Base-by-base conservation (phyloP, 2,113 vertebrate species). In the Halcyon senegalensis region DNA sequence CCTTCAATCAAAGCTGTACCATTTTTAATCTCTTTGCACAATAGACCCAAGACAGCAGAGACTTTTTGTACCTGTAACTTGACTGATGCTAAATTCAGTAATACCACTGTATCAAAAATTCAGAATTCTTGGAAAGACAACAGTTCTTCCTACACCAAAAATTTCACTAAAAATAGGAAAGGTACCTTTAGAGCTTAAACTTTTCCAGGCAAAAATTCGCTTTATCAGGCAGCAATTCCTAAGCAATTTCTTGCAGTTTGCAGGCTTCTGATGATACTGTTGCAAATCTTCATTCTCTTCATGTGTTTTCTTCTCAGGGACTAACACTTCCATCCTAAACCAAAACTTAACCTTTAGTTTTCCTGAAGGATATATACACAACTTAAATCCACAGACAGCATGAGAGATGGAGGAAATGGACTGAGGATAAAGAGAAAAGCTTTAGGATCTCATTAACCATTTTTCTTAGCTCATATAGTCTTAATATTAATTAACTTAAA, bases 141-240 rank as follows among this genome's bases (percentile, higher is more conserved):
- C 27, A 74, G 50, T 87, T 93, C 78, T 82, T 78, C 92, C 94
- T 92, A 94, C 89, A 67, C 73, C 70, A 70, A 87, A 74, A 86
- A 92, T 87, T 90, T 93, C 50, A 96, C 69, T 41, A 53, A 53
- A 39, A 55, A 59, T 64, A 93, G 33, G 53, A 96, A 94, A 92
- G 37, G 95, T 98, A 98, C 98, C 98, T 98, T 98, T 98, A 56
- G 97, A 94, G 56, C 90, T 97, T 46, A 98, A 98, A 83, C 96
- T 98, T 95, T 98, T 98, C 98, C 98, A 99, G 91, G 98, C 97
- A 94, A 98, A 95, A 96, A 99, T 96, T 84, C 97, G 92, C 17
- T 98, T 98, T 92, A 99, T 96, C 96, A 98, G 96, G 92, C 98
- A 98, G 98, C 98, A 99, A 96, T 98, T 98, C 81, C 98, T 97